Conservation (phyloP, 2,888 invertebrate species). For the Cyclophora albipunctata region DNA sequence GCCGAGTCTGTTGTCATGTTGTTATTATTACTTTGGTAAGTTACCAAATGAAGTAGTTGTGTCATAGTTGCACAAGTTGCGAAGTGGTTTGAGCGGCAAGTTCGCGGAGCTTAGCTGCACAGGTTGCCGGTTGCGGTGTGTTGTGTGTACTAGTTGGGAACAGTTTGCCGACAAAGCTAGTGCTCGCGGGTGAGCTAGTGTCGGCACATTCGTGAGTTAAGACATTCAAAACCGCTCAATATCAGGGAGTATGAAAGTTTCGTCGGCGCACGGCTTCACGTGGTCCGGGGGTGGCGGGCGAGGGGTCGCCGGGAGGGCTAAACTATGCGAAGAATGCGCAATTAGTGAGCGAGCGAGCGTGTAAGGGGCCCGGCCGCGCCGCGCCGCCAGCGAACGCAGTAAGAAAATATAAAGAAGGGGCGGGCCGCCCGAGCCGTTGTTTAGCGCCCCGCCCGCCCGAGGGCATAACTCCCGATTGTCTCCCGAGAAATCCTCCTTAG, state of each 20-base stretch:
- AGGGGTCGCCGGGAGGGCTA: constrained; percentile 81
- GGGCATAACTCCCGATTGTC: constrained; percentile 76
- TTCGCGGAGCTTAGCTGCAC: constrained; percentile 28
- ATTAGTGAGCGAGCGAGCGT: constrained; percentile 91
- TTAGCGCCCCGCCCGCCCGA: constrained; percentile 74
- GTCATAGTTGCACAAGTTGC: constrained; percentile 11
- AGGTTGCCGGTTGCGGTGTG: constrained; percentile 21
- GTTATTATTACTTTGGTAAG: too few species aligned
- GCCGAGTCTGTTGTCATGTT: too few species aligned
- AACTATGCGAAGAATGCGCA: constrained; percentile 98
- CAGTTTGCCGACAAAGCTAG: constrained; percentile 62
- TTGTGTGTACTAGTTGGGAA: constrained; percentile 43
- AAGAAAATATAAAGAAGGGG: constrained; percentile 83
- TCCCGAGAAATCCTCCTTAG: constrained; percentile 70
- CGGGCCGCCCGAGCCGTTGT: constrained; percentile 73
- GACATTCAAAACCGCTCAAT: constrained; percentile 77
- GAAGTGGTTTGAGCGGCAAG: constrained; percentile 21
- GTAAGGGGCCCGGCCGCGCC: constrained; percentile 77
- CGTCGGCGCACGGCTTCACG: constrained; percentile 73
- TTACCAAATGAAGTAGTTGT: constrained; percentile 9
- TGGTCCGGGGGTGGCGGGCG: constrained; percentile 71
- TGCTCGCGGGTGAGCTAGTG: constrained; percentile 43
- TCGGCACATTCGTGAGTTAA: constrained; percentile 71
- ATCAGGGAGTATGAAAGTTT: constrained; percentile 74
- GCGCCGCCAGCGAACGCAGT: constrained; percentile 72